These are phyloP conservation scores for Brachionus plicatilis DNA, from an alignment of 1,140 invertebrate species.

Conservation along the genomic window DNA sequence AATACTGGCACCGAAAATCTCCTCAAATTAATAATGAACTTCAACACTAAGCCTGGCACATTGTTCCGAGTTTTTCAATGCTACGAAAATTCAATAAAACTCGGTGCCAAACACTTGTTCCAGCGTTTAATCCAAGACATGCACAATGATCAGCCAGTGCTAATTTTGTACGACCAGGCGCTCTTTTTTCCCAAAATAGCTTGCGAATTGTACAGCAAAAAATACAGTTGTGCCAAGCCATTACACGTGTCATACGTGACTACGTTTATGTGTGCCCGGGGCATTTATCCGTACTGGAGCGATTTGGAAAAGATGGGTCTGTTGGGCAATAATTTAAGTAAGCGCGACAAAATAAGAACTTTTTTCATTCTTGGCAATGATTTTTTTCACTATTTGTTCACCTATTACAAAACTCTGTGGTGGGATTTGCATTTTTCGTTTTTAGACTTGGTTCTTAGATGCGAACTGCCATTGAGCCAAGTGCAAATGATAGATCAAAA, in stretches of 20 bases:
- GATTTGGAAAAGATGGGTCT: constrained; percentile 39
- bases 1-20: constrained; percentile 11
- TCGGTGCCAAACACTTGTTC: constrained; percentile 15
- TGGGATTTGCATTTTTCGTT: constrained; percentile 34
- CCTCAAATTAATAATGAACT: constrained; percentile 34
- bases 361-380: not conserved
- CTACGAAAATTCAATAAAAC: constrained; percentile 27
- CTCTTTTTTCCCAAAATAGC: constrained; percentile 37
- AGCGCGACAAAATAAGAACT: not conserved
- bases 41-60: constrained; percentile 26
- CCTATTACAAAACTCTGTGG: constrained; percentile 37
- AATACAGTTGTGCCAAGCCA: constrained; percentile 2
- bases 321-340: not conserved
- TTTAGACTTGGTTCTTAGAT: constrained; percentile 4
- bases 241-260: constrained; percentile 10
- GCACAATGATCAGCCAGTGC: constrained; percentile 9
- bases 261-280: constrained; percentile 35
- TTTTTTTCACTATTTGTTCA: constrained; percentile 24
- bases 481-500: constrained; percentile 30
- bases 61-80: constrained; percentile 38
- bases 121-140: constrained; percentile 12
- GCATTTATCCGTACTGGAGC: constrained; percentile 33
- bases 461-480: constrained; percentile 9
- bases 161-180: constrained; percentile 34
- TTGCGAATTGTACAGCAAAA: constrained; percentile 15